Conservation (phyloP, 2,113 vertebrate species). For the Scytalopus superciliaris region DNA sequence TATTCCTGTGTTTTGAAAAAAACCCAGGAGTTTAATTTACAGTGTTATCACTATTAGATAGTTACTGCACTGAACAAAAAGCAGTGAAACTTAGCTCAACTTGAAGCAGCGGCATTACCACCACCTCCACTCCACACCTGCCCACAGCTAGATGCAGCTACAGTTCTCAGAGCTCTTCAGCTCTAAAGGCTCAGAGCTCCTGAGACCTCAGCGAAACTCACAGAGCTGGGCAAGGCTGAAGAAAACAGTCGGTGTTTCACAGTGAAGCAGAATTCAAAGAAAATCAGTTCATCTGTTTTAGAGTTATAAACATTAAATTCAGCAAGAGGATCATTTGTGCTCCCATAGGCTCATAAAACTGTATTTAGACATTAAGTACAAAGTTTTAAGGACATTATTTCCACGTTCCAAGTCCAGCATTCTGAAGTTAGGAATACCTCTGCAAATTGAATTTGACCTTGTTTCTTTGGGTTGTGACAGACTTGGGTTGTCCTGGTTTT, state of each 20-base stretch:
- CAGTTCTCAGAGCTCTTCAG: not conserved
- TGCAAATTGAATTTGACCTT: not conserved
- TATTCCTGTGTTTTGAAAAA: not conserved
- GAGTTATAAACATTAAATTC: not conserved
- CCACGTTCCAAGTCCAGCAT: not conserved
- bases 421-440: not conserved
- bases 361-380: not conserved
- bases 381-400: not conserved
- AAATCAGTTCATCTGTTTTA: not conserved
- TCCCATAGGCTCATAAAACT: not conserved
- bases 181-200: not conserved
- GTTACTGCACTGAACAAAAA: not conserved
- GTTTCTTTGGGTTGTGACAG: not conserved
- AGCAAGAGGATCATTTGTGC: not conserved
- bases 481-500: not conserved
- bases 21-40: not conserved
- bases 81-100: not conserved
- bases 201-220: not conserved
- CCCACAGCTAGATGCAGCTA: not conserved
- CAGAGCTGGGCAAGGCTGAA: not conserved
- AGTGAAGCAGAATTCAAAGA: not conserved
- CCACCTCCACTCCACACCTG: not conserved
- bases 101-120: not conserved
- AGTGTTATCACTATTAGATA: not conserved
- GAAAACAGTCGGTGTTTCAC: not conserved